Conservation (phyloP, 2,797 vertebrate genomes). For the Muscicapa comitata region DNA sequence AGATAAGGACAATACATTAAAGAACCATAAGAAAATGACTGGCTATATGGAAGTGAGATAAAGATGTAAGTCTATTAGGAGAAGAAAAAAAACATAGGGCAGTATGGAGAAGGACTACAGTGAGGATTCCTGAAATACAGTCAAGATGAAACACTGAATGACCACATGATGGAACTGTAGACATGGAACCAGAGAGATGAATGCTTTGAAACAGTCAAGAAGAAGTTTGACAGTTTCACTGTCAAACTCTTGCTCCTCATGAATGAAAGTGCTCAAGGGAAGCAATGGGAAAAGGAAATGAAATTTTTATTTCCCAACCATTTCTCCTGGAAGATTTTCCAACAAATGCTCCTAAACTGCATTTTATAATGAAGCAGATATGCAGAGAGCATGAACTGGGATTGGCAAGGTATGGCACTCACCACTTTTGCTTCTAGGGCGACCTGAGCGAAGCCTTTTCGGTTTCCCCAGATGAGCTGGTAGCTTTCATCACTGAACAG, state of each 20-base stretch:
- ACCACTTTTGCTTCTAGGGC: conserved; percentile 95
- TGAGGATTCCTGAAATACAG: neutral
- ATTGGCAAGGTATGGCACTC: conserved; percentile 2
- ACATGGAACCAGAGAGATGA: neutral
- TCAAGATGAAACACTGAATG: neutral
- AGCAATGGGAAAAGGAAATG: neutral
- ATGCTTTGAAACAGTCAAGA: neutral
- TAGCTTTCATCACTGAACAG: conserved; percentile 93
- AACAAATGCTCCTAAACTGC: neutral
- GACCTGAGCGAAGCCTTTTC: conserved; percentile 91
- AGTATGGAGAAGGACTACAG: neutral
- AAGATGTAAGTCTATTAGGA: neutral
- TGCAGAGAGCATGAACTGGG: neutral
- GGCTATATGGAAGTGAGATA: neutral
- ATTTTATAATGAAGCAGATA: neutral
- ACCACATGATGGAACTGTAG: neutral
- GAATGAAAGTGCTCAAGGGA: neutral
- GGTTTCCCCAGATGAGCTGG: conserved; percentile 88
- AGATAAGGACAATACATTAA: neutral
- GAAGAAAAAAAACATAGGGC: neutral
- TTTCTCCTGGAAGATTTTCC: neutral
- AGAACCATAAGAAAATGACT: neutral
- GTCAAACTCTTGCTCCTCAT: neutral
- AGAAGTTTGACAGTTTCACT: neutral
- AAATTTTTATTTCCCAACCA: neutral